Evolutionary conservation across 2,113 vertebrate genomes (phyloP).

Genomic region (Perca schrenkii): DNA sequence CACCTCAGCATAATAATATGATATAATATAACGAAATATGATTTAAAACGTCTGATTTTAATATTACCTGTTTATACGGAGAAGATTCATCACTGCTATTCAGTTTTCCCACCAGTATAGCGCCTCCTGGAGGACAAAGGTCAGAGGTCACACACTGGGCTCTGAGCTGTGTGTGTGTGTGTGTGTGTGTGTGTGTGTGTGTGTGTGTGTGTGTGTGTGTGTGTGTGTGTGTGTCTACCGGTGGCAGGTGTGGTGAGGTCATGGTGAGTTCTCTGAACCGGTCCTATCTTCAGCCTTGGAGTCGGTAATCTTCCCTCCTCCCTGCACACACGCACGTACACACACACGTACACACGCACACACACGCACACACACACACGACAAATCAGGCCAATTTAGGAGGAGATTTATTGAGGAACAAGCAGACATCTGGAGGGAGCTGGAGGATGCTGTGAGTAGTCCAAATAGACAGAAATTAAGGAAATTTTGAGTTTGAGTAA

Average conservation of each 20-base stretch:
- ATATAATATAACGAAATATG: neutral
- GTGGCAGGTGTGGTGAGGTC: conserved; percentile 73
- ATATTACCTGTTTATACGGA: conserved; percentile 24
- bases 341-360: conserved; percentile 5
- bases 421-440: conserved; percentile 48
- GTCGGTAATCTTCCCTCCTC: conserved; percentile 69
- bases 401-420: conserved; percentile 53
- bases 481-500: neutral
- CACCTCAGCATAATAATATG: neutral
- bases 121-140: conserved; percentile 60
- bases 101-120: conserved; percentile 61
- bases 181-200: conserved; percentile 19
- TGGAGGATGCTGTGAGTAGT: conserved; percentile 15
- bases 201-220: conserved; percentile 20
- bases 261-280: conserved; percentile 73
- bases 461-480: conserved; percentile 32
- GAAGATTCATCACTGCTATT: conserved; percentile 2
- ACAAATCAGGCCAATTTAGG: too few relatives aligned
- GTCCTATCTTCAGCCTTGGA: conserved; percentile 56
- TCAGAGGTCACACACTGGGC: conserved; percentile 1
- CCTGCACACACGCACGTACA: conserved; percentile 14
- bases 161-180: neutral
- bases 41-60: neutral
- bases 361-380: conserved; percentile 16
- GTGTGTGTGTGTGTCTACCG: conserved; percentile 52